Evolutionary conservation across 2,888 invertebrate species (phyloP).

Genomic region (Chrysodeixis includens): DNA sequence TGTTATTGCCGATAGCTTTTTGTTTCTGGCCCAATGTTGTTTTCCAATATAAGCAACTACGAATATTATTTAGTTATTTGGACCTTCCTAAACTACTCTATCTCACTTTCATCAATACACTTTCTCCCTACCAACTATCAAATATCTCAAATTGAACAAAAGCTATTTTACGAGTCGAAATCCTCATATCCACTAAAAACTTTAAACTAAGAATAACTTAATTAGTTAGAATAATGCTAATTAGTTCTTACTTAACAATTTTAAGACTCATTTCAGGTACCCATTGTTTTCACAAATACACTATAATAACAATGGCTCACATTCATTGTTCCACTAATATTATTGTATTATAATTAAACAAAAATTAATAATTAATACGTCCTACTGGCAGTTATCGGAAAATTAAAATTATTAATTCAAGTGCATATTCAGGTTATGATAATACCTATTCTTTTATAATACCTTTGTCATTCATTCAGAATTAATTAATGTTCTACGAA

Average conservation of each 20-base stretch:
- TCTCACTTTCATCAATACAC: no score
- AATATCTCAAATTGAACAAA: no score
- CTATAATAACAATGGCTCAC: neutral
- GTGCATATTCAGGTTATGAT: neutral
- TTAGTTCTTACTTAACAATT: neutral
- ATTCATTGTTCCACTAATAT: constrained; percentile 1
- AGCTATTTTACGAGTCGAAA: no score
- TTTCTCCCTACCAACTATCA: no score
- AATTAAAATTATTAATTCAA: constrained; percentile 1
- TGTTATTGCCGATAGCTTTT: no score
- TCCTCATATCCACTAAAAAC: no score
- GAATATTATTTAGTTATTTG: no score
- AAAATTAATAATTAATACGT: neutral
- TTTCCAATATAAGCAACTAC: no score
- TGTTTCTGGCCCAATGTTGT: no score
- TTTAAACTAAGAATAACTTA: no score
- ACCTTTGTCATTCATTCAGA: neutral
- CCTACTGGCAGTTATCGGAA: neutral
- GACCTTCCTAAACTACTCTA: no score
- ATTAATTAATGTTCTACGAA: constrained; percentile 11
- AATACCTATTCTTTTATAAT: constrained; percentile 10
- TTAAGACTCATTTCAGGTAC: neutral
- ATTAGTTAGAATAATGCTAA: no score
- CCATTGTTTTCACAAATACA: neutral
- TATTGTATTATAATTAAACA: neutral